Base-by-base conservation (phyloP, 2,888 invertebrate species). In the Acanthococcus lagerstroemiae region DNA sequence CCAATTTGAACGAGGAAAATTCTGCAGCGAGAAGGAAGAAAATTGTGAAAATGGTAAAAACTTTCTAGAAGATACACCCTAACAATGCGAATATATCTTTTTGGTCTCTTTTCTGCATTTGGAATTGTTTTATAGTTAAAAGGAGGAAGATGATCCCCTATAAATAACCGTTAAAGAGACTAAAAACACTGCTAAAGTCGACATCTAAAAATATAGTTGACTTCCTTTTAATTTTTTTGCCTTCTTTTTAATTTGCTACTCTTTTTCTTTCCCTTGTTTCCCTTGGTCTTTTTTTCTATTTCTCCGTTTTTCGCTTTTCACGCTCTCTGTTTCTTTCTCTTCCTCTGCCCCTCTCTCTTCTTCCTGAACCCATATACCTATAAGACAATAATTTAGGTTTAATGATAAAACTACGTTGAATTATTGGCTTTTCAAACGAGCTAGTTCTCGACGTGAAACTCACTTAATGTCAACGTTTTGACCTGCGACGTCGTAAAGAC, bases 81-180 rank as follows among this genome's bases (percentile, higher is more conserved):
- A 61, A 61, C 61, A 61, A 61, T 61, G 37, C 48, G 48, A 61
- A 61, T 61, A 61, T 61, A 61, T 61, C 61, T 61, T 61, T 60
- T 52, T 61, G 44, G 61, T 48, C 52, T 61, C 61, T 61, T 61
- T 52, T 61, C 52, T 61, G 61, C 61, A 61, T 61, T 61, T 52
- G 50, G 52, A 61, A 61, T 61, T 50, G 52, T 61, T 58, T 61
- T 61, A 61, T 50, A 61, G 61, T 52, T 50, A 52, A 61, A 61
- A 50, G 61, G 52, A 61, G 61, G 61, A 61, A 61, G 61, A 61
- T 61, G 61, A 61, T 61, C 52, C 61, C 37, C 61, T 61, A 61
- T 61, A 61, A 61, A 61, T 61, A 61, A 61, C 50, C 52, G 61
- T 61, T 61, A 61, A 61, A 61, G 61, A 61, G 61, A 61, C 61